These are phyloP conservation scores for Aplodontia rufa DNA, from an alignment of 2,113 vertebrate genomes.

Conservation along the genomic window DNA sequence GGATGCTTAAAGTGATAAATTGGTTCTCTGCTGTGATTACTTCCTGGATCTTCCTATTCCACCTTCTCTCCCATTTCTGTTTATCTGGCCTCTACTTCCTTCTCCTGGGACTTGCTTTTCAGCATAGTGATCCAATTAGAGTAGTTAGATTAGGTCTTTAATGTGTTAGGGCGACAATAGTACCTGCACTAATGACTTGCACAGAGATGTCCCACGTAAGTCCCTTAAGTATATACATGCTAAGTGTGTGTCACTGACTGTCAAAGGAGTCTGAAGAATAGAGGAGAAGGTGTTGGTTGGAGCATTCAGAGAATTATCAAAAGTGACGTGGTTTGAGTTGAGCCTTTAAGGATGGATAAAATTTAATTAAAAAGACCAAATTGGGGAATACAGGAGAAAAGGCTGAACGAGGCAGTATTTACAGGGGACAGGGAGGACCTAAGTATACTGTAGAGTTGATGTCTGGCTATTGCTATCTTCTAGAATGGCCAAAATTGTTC, in stretches of 20 bases:
- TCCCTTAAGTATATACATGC: neutral
- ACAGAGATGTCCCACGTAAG: neutral
- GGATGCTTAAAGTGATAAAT: neutral
- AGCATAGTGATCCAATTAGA: neutral
- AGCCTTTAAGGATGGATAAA: neutral
- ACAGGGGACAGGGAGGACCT: neutral
- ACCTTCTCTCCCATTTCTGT: neutral
- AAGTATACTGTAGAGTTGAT: neutral
- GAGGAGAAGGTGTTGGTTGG: neutral
- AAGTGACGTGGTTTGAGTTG: neutral
- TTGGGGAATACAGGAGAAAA: neutral
- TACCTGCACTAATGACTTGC: neutral
- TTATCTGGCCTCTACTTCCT: conserved; percentile 5
- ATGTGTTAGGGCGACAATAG: conserved; percentile 6
- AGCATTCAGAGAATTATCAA: conserved; percentile 4
- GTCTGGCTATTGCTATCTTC: neutral
- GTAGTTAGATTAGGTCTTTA: neutral
- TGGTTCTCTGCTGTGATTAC: neutral
- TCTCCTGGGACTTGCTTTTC: neutral
- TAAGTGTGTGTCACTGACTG: neutral
- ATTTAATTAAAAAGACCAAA: conserved; percentile 2
- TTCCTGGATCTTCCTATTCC: neutral
- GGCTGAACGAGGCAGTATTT: neutral
- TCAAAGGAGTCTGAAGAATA: neutral
- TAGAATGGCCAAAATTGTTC: neutral